Evolutionary conservation across 2,888 invertebrate species (phyloP), one percentile per base, ranked within the genome.

Genomic region (Cordylochernes scorpioides): DNA sequence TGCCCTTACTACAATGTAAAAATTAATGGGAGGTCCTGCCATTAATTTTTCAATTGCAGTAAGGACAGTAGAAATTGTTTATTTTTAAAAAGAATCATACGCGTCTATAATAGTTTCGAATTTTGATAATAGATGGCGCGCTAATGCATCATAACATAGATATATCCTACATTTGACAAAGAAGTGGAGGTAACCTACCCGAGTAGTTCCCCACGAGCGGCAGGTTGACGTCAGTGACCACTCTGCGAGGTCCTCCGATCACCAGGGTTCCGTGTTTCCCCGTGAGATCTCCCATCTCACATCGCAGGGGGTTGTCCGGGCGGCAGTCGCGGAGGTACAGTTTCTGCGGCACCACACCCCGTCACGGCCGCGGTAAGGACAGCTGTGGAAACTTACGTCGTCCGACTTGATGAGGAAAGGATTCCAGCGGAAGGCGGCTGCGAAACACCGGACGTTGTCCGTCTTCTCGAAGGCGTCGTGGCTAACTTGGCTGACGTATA

Each of bases 271-370:
- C 84, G 18, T 82, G 56, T 38, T 84, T 62, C 0, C 75, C 68
- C 0, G 80, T 73, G 24, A 84, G 55, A 51, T 88, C 88, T 0
- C 86, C 88, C 1, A 84, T 73, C 48, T 82, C 72, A 49, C 88
- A 88, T 3, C 86, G 61, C 30, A 82, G 53, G 0, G 84, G 86
- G 45, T 80, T 75, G 50, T 74, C 71, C 0, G 73, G 64, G 0
- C 72, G 72, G 49, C 88, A 88, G 57, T 88, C 82, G 52, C 69
- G 67, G 32, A 60, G 64, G 52, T 86, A 86, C 27, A 78, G 77
- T 28, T 65, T 66, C 78, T 80, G 14, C 4, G 4, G 5, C 14
- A 22, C 8, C 12, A 13, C 14, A 22, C 14, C 8, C 8, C n/a
- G 8, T 22, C 14, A 6, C 14, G 22, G 14, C 14, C 12, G 14